Percentiles rank a stretch among this genome's conserved stretches.
phyloP scores from a whole-genome alignment of 2,888 invertebrate genomes.

The Tortricodes alternella region DNA sequence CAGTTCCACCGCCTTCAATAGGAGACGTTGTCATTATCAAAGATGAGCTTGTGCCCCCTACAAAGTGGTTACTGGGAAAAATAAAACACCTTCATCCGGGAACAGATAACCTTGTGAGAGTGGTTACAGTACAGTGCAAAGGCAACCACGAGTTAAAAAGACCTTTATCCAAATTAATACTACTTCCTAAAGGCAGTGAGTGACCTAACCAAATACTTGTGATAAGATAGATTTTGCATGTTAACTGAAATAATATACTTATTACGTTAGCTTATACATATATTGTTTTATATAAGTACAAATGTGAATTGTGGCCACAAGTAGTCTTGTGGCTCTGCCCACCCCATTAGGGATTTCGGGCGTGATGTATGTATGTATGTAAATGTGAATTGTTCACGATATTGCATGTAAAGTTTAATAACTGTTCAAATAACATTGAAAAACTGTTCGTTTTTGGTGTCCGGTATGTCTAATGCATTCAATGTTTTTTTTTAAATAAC shows the following conservation, averaged over 20 bases:
- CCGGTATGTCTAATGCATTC: not conserved
- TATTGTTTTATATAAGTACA: not conserved
- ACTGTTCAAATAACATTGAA: not conserved
- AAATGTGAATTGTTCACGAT: too few species aligned
- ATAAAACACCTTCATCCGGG: not conserved
- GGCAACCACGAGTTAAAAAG: not conserved
- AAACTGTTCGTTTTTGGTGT: not conserved
- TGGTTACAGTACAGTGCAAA: conserved; percentile 9
- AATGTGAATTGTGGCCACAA: too few species aligned
- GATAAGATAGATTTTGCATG: not conserved
- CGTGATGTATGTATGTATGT: not conserved
- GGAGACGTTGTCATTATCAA: not conserved
- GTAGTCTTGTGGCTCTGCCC: too few species aligned
- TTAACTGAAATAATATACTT: not conserved
- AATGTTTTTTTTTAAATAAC: not conserved
- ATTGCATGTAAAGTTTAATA: not conserved
- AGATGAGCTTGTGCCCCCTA: not conserved
- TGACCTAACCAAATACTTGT: not conserved
- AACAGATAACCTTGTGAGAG: not conserved
- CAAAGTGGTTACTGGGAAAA: conserved; percentile 1
- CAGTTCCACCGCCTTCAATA: not conserved
- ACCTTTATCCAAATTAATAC: not conserved
- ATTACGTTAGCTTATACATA: not conserved
- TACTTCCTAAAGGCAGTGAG: not conserved
- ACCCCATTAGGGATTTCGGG: too few species aligned